Evolutionary conservation across 2,888 invertebrate genomes (phyloP).

Genomic region (Belgica antarctica): DNA sequence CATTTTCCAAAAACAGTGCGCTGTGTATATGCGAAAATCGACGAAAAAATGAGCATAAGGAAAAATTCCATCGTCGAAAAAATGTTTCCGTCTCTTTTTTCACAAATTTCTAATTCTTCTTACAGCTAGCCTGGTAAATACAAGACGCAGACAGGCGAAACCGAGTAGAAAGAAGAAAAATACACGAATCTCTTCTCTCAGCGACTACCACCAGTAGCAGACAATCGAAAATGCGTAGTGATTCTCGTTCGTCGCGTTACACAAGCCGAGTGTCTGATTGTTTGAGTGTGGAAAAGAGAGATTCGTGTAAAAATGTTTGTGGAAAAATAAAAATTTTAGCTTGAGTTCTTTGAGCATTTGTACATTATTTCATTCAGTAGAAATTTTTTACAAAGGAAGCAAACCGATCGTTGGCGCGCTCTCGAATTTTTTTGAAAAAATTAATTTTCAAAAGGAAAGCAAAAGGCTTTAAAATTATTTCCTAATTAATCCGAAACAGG

Average conservation of each 20-base stretch:
- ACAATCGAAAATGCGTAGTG: constrained; percentile 8
- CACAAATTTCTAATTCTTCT: constrained; percentile 35
- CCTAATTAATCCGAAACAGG: background rate
- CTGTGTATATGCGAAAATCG: too few relatives aligned
- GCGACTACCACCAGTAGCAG: background rate
- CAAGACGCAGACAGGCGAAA: background rate
- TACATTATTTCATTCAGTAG: constrained; percentile 39
- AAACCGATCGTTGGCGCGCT: constrained; percentile 41
- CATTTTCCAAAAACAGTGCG: too few relatives aligned
- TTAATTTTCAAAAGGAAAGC: constrained; percentile 26
- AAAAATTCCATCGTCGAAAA: constrained; percentile 34
- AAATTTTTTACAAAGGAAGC: constrained; percentile 44
- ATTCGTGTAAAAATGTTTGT: constrained; percentile 30
- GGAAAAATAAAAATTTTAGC: constrained; percentile 34
- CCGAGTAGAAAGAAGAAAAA: background rate
- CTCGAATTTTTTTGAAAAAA: constrained; percentile 41
- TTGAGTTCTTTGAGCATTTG: constrained; percentile 39
- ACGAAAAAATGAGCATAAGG: constrained; percentile 1
- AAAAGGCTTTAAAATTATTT: constrained; percentile 33
- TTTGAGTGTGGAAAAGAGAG: background rate
- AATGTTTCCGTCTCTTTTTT: constrained; percentile 42
- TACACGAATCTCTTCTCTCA: background rate
- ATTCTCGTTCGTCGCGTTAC: background rate
- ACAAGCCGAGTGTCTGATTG: background rate
- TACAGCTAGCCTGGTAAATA: background rate